Evolutionary conservation across 2,113 vertebrate genomes (phyloP), one percentile per base, ranked within the genome.

Genomic region (Tupaia tana): DNA sequence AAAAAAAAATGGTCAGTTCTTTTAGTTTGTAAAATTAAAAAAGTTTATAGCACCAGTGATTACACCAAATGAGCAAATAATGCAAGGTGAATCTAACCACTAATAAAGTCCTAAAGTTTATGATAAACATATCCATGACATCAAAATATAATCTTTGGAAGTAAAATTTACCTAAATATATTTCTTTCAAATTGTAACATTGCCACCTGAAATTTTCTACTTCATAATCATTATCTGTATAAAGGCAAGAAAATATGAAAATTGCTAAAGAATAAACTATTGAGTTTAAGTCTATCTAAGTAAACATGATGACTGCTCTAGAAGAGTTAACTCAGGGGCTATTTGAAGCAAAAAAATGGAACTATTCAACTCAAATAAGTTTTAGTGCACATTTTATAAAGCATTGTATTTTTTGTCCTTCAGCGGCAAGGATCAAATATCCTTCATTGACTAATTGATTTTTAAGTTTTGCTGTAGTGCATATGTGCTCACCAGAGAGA

Each of bases 21-120:
- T 70, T 95, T 77, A 90, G 63, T 94, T 92, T 93, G 29, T 80
- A 27, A 96, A 95, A 79, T 86, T 69, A 89, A 61, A 74, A 90
- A 91, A 56, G 34, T 96, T 80, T 86, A 74, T 82, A 91, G 64
- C 0, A 22, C 16, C 67, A 12, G 73, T 12, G 6, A 66, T 83
- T 84, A 56, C 25, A 86, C 86, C 20, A 75, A 78, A 61, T 59
- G 71, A 79, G 31, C 11, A 29, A 94, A 20, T 1, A 73, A 56
- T 71, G 20, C 3, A 85, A 91, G 25, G 22, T 77, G 9, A 91
- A 93, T 85, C 27, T 74, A 77, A 56, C 2, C 19, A 74, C 34
- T 74, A 18, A 83, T 92, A 22, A 91, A 88, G 29, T 74, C 20
- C 15, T 94, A 52, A 81, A 82, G 64, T 81, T 6, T 34, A 12